Percentiles rank a stretch among this genome's conserved stretches.
Evolutionary conservation across 2,888 invertebrate species (phyloP).

Genomic region (Mythimna loreyi): DNA sequence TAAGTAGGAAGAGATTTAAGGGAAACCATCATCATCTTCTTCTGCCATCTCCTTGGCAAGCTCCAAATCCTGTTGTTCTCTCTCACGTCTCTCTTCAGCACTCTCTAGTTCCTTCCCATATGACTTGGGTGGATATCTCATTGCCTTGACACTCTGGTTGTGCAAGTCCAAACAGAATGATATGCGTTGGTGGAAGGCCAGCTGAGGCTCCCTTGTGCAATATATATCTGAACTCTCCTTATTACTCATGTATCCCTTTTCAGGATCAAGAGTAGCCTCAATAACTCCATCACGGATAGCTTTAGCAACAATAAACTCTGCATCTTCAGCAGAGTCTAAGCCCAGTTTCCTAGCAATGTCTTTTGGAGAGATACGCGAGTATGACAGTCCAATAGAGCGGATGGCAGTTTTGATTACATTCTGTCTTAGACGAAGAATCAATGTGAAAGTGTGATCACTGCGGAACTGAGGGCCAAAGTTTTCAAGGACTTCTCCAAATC

Average conservation of each 20-base stretch:
- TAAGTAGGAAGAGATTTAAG: conserved; percentile 72
- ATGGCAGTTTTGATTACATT: conserved; percentile 99
- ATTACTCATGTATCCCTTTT: conserved; percentile 98
- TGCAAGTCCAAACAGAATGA: conserved; percentile 99
- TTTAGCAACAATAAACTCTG: conserved; percentile 99
- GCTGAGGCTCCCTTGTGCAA: conserved; percentile 98
- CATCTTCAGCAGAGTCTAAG: conserved; percentile 98
- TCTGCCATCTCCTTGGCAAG: conserved; percentile 99
- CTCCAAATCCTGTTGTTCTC: conserved; percentile 99
- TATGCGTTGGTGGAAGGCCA: conserved; percentile 99
- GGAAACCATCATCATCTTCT: conserved; percentile 98
- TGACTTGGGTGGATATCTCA: conserved; percentile 99
- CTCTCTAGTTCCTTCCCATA: conserved; percentile 99
- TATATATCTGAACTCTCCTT: conserved; percentile 99
- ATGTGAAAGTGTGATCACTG: conserved; percentile 98
- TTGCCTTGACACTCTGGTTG: conserved; percentile 99
- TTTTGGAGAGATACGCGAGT: conserved; percentile 98
- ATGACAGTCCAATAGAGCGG: conserved; percentile 98
- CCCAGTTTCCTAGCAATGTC: conserved; percentile 98
- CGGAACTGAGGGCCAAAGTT: conserved; percentile 98
- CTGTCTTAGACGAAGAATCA: conserved; percentile 98
- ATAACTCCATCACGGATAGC: conserved; percentile 99
- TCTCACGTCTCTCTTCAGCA: conserved; percentile 98
- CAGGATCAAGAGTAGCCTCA: conserved; percentile 98
- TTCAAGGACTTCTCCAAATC: conserved; percentile 98